These are phyloP conservation scores for Onthophagus sagittarius DNA, from an alignment of 2,888 invertebrate species.

Conservation along the genomic window DNA sequence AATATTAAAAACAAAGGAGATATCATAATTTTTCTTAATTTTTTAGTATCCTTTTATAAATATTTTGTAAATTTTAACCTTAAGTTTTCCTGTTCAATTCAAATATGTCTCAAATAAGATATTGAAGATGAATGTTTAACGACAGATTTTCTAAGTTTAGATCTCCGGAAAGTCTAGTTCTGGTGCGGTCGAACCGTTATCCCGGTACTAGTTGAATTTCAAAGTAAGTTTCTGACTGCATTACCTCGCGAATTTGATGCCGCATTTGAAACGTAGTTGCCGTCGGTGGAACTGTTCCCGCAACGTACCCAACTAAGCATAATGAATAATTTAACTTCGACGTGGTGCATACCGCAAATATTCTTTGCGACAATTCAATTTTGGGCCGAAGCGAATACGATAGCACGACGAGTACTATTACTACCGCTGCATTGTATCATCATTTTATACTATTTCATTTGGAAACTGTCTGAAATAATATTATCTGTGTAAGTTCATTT, in stretches of 20 bases:
- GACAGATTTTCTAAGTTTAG: background rate
- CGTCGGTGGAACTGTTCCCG: background rate
- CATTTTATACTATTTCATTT: background rate
- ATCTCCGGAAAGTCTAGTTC: background rate
- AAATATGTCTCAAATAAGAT: background rate
- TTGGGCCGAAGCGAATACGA: background rate
- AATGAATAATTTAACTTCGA: conserved; percentile 25
- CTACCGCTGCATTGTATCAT: background rate
- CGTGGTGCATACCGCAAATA: conserved; percentile 37
- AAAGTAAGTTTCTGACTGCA: background rate
- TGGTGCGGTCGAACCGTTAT: background rate
- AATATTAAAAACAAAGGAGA: too few relatives aligned
- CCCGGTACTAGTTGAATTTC: background rate
- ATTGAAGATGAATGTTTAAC: background rate
- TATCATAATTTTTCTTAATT: too few relatives aligned
- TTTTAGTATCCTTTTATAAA: too few relatives aligned
- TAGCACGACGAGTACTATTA: background rate
- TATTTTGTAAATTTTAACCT: too few relatives aligned
- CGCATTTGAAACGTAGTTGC: background rate
- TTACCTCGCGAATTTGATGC: background rate
- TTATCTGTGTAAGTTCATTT: background rate
- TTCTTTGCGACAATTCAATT: background rate
- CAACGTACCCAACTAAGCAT: conserved; percentile 8
- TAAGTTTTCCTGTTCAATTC: too few relatives aligned
- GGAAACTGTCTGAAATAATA: background rate